These are phyloP conservation scores for Montipora efflorescens DNA, from an alignment of 64 coral and sea anemone genomes.

Conservation along the genomic window DNA sequence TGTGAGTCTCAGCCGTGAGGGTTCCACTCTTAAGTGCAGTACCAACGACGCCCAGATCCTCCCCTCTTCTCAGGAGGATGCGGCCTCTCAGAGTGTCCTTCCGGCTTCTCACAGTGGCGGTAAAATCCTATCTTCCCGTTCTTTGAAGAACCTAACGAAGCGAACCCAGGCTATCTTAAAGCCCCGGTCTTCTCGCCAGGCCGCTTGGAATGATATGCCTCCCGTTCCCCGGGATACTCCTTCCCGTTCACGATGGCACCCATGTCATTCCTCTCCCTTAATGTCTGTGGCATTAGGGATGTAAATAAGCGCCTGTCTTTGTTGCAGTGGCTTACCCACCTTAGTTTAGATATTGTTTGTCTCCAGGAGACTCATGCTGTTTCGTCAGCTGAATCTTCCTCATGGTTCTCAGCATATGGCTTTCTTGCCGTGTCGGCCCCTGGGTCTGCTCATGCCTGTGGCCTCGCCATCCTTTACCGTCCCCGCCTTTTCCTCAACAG, in stretches of 20 bases:
- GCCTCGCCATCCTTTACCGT: background rate
- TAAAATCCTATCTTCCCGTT: too few relatives aligned
- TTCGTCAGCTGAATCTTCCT: background rate
- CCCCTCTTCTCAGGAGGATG: too few relatives aligned
- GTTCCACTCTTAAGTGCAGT: too few relatives aligned
- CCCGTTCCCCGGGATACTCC: background rate
- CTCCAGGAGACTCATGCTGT: slow-evolving; percentile 44
- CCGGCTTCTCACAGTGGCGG: too few relatives aligned
- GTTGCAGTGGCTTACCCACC: background rate
- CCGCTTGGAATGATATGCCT: background rate
- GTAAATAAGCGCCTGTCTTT: background rate
- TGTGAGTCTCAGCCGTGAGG: too few relatives aligned
- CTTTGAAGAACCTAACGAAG: too few relatives aligned
- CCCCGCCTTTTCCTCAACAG: too few relatives aligned
- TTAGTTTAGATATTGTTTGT: background rate
- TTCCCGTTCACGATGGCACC: too few relatives aligned
- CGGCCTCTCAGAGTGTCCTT: too few relatives aligned
- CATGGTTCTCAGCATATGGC: slow-evolving; percentile 10
- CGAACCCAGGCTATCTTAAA: too few relatives aligned
- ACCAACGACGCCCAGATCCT: too few relatives aligned
- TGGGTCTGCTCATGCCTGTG: slow-evolving; percentile 11
- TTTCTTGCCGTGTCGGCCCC: background rate
- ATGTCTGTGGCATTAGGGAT: background rate
- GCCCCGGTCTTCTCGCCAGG: background rate
- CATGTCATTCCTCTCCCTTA: background rate